Percentiles rank a stretch among this genome's conserved stretches.
These are phyloP conservation scores for Epinotia demarniana DNA, from an alignment of 2,888 invertebrate species.

Conservation along the genomic window DNA sequence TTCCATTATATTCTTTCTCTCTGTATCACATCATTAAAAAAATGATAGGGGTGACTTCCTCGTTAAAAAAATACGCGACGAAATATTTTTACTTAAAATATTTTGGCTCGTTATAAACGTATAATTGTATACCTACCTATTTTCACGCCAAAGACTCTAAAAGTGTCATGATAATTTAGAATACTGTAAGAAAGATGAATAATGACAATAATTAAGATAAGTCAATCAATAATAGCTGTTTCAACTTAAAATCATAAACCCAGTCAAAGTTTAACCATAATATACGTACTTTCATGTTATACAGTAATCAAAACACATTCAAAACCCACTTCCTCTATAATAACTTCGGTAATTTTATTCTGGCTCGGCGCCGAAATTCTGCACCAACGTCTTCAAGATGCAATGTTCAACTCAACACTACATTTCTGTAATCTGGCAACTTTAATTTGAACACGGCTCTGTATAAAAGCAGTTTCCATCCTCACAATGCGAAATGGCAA, in stretches of 20 bases:
- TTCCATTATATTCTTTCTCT: no score
- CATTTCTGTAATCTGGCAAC: conserved; percentile 43
- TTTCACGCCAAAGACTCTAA: no score
- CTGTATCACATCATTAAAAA: no score
- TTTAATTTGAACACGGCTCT: conserved; percentile 43
- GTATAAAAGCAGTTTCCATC: conserved; percentile 40
- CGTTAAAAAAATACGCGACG: no score
- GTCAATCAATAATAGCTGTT: neutral
- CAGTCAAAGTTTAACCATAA: neutral
- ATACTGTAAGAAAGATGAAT: no score
- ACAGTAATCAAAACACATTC: neutral
- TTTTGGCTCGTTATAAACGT: no score
- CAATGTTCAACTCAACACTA: conserved; percentile 34
- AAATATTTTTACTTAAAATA: no score
- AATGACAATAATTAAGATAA: no score
- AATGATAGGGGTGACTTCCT: no score
- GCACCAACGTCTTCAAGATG: conserved; percentile 24
- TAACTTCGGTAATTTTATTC: conserved; percentile 34
- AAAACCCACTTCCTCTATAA: conserved; percentile 15
- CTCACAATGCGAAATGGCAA: conserved; percentile 68
- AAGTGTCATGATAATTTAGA: no score
- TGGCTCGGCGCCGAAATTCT: conserved; percentile 15
- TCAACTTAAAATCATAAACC: neutral
- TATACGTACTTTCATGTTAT: neutral
- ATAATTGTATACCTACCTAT: no score